Percentiles rank a stretch among this genome's conserved stretches.
phyloP scores from a whole-genome alignment of 2,888 invertebrate genomes.

The Rhingia rostrata region DNA sequence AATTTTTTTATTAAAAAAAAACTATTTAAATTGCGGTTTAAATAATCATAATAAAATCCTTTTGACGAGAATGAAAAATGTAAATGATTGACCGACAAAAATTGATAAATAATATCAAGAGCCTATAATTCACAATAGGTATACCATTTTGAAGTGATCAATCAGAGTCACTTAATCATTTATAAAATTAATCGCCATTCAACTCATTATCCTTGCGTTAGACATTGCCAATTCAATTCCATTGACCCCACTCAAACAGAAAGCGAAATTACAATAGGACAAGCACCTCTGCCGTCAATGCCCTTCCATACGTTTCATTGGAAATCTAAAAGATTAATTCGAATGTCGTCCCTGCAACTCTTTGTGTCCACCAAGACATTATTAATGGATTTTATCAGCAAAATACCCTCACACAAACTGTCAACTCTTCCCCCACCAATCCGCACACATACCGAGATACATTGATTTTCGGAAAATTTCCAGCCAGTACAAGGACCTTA shows the following conservation, averaged over 20 bases:
- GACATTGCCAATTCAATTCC: slow-evolving; percentile 33
- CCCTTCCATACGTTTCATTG: slow-evolving; percentile 37
- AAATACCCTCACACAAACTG: not conserved
- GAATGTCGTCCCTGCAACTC: slow-evolving; percentile 30
- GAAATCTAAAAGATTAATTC: slow-evolving; percentile 48
- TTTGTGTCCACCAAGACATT: slow-evolving; percentile 55
- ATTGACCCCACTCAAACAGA: slow-evolving; percentile 23
- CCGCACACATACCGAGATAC: not conserved
- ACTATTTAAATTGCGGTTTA: too few species aligned
- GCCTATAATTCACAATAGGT: too few species aligned
- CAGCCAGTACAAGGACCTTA: slow-evolving; percentile 46
- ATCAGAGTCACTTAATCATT: slow-evolving; percentile 7
- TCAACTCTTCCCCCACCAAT: not conserved
- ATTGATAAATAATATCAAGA: too few species aligned
- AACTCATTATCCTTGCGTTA: slow-evolving; percentile 40
- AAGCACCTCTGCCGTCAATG: slow-evolving; percentile 27
- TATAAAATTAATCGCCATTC: slow-evolving; percentile 39
- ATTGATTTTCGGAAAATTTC: slow-evolving; percentile 58
- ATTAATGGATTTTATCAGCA: slow-evolving; percentile 63
- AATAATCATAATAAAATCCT: too few species aligned
- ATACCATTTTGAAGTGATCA: not conserved
- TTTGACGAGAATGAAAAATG: too few species aligned
- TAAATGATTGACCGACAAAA: too few species aligned
- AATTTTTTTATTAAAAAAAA: too few species aligned
- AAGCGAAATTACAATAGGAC: slow-evolving; percentile 27